Percentiles rank a stretch among this genome's conserved stretches.
phyloP scores from a whole-genome alignment of 2,888 invertebrate species.

The Xestia c-nigrum region DNA sequence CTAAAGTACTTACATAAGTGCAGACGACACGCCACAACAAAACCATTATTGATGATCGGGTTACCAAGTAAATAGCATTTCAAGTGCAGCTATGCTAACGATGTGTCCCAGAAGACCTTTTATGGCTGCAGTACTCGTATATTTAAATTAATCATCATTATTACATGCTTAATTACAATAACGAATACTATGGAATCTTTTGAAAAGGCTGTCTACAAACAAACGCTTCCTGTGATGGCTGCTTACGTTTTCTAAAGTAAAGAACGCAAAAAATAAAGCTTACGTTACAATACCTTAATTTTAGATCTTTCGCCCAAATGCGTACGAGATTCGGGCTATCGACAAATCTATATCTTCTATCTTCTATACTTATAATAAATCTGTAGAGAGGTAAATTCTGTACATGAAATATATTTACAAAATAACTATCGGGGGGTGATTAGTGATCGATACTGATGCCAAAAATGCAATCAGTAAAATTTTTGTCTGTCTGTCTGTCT shows the following conservation, averaged over 20 bases:
- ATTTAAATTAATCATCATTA: slow-evolving; percentile 9
- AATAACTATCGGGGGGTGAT: too few species aligned
- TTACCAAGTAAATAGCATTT: slow-evolving; percentile 30
- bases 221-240: background rate
- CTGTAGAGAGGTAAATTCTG: too few species aligned
- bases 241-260: background rate
- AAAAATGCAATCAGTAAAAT: too few species aligned
- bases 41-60: slow-evolving; percentile 18
- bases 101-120: slow-evolving; percentile 13
- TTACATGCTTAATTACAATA: background rate
- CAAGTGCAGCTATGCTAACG: slow-evolving; percentile 25
- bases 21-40: slow-evolving; percentile 2
- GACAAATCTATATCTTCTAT: too few species aligned
- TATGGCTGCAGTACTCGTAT: background rate
- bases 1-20: background rate
- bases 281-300: background rate
- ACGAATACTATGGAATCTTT: slow-evolving; percentile 20
- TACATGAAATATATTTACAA: too few species aligned
- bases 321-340: background rate
- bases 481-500: too few species aligned
- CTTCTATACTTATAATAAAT: too few species aligned
- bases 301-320: background rate
- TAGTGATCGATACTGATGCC: too few species aligned
- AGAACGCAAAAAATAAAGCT: background rate
- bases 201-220: background rate